Percentiles rank a stretch among this genome's conserved stretches.
Evolutionary conservation across 2,888 invertebrate species (phyloP).

Genomic region (Spatulosminthurus flaviceps): DNA sequence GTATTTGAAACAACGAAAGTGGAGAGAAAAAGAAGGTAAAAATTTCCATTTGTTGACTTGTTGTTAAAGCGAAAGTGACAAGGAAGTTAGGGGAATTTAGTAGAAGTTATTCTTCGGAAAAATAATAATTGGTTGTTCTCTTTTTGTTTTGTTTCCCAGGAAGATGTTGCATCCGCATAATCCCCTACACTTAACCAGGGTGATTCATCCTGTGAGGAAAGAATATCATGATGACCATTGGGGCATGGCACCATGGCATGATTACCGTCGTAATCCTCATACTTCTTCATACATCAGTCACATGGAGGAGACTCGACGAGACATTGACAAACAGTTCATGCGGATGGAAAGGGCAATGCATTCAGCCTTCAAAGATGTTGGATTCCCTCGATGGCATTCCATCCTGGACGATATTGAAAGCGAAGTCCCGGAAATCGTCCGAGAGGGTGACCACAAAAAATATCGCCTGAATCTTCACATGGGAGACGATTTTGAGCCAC

Average conservation of each 20-base stretch:
- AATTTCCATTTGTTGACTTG: too few species aligned
- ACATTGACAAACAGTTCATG: conserved; percentile 7
- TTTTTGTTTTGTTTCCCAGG: not conserved
- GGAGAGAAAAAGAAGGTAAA: too few species aligned
- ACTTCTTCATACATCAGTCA: not conserved
- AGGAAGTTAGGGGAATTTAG: too few species aligned
- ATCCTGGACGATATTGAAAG: not conserved
- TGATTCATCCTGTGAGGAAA: not conserved
- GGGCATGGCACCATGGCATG: not conserved
- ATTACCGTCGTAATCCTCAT: not conserved
- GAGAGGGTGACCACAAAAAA: conserved; percentile 47
- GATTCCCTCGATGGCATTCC: not conserved
- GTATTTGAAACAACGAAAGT: too few species aligned
- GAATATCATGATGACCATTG: not conserved
- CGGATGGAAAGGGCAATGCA: not conserved
- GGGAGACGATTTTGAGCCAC: conserved; percentile 61
- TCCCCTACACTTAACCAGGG: not conserved
- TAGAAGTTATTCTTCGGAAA: not conserved
- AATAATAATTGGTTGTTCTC: not conserved
- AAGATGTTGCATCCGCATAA: not conserved
- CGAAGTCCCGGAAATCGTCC: conserved; percentile 32
- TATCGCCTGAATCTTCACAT: conserved; percentile 63
- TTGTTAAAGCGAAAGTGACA: too few species aligned
- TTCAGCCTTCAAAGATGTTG: not conserved
- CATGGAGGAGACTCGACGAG: not conserved